Base-by-base conservation (phyloP, 1,140 invertebrate genomes). In the Cardiocondyla obscurior region DNA sequence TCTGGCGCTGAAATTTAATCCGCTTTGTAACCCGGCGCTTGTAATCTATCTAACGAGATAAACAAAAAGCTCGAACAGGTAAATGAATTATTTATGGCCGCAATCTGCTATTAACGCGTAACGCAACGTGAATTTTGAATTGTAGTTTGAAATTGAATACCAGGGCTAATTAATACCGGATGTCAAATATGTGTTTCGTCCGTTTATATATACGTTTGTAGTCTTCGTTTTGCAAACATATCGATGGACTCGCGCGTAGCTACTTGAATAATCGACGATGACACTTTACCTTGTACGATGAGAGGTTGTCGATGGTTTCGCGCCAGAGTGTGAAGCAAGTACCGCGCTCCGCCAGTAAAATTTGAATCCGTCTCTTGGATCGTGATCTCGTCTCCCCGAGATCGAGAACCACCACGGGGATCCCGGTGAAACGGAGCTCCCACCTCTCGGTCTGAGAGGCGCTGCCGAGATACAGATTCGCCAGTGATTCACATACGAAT, bases 301-400 rank as follows among this genome's bases (percentile, higher is more conserved):
- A 95, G n/a, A 96, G 90, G 86, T 96, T 96, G 87, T 96, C 97
- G 84, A 98, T 97, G n/a, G 96, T 96, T 92, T 98, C 97, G 70
- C 95, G 95, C 97, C 97, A 98, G n/a, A 98, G 92, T 33, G 96
- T 96, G 91, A 98, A 98, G 58, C 97, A 97, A 2, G 97, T 97
- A 2, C 97, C 97, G 60, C 97, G 95, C 93, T 98, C 97, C 0
- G 97, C 97, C 19, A 98, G 90, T 2, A 97, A 94, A 28, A 98
- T 95, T 16, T 97, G 96, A 5, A 98, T 96, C 33, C 96, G 95
- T 30, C 97, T 94, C 88, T 97, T 96, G 57, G 96, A 94, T 55
- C 97, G 92, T 7, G 97, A 96, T 72, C 95, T 93, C 0, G 96
- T 96, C 83, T 96, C 96, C 0, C 97, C 97, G 7, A 95, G 95